Evolutionary conservation across 2,888 invertebrate genomes (phyloP), one percentile per base, ranked within the genome.

Genomic region (Phengaris arion): DNA sequence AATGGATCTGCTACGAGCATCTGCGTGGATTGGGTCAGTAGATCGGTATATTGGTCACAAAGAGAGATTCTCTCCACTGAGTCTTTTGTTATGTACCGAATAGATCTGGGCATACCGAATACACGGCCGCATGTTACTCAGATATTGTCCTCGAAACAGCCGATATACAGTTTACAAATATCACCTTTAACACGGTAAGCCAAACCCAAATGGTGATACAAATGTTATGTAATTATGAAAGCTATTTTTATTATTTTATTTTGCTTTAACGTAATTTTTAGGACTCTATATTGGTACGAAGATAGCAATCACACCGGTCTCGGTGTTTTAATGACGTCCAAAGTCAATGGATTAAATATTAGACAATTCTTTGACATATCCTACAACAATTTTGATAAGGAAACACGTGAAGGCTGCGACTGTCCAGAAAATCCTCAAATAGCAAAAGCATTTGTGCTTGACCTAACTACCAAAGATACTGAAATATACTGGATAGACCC

Each of bases 21-120:
- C 48, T 95, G 97, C 2, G 94, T 98, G 0, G 98, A 99, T 88
- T 99, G 98, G 98, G 95, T 98, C 68, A 95, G 96, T 74, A 94
- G 98, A 74, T 95, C 96, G 70, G 91, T 98, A 7, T 98, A 97
- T 86, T 98, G 97, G 96, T 94, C 96, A 0, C 97, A 97, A 87
- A 84, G 94, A 35, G 94, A 94, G 80, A 89, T 93, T 51, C 85
- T 85, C 2, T 85, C 90, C 4, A 88, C 90, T 1, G 89, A 90
- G 6, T 86, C 90, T n/a, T 92, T 94, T 79, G 94, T 94, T 0
- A 92, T 96, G 48, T 95, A 96, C 82, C 94, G 95, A 78, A 90
- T 97, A 6, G 95, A 97, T 84, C 86, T 97, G 45, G 96, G 95
- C 78, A 89, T 92, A n/a, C 89, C 93, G 15, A 94, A 94, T 73